phyloP scores from a whole-genome alignment of 2,888 invertebrate species.

The Acholoe squamosa region DNA sequence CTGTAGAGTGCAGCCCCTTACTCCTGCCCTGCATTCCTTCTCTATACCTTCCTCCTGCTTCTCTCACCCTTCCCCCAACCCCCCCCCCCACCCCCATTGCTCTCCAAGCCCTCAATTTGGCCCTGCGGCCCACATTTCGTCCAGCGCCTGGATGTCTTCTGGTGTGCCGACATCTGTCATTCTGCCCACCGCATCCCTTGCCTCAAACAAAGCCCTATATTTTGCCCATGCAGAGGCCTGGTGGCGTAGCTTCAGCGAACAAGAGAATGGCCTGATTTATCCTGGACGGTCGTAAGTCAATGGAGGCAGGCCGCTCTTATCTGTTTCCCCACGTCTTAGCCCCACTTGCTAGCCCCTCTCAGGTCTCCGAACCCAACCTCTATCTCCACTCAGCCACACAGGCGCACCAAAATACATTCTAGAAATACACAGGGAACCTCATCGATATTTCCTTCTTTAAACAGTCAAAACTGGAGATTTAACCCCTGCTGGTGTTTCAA shows the following conservation, averaged over 20 bases:
- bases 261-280: constrained; percentile 15
- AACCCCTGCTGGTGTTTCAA: neutral
- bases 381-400: constrained; percentile 24
- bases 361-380: neutral
- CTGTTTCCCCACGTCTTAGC: neutral
- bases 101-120: neutral
- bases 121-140: neutral
- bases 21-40: too few relatives aligned
- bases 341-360: neutral
- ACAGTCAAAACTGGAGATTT: neutral
- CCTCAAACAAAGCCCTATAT: constrained; percentile 37
- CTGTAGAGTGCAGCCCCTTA: neutral
- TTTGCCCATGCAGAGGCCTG: neutral
- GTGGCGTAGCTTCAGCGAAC: constrained; percentile 6
- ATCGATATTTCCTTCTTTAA: neutral
- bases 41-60: neutral
- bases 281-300: neutral
- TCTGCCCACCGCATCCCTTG: neutral
- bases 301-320: neutral
- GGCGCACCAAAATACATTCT: neutral
- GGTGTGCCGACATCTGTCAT: constrained; percentile 9
- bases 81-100: neutral
- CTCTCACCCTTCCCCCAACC: neutral
- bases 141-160: neutral
- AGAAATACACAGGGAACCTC: neutral